A percentile compares a stretch with the other conserved stretches of the same genome.
Conservation (phyloP, 2,113 vertebrate genomes). For the Melanotaenia duboulayi region DNA sequence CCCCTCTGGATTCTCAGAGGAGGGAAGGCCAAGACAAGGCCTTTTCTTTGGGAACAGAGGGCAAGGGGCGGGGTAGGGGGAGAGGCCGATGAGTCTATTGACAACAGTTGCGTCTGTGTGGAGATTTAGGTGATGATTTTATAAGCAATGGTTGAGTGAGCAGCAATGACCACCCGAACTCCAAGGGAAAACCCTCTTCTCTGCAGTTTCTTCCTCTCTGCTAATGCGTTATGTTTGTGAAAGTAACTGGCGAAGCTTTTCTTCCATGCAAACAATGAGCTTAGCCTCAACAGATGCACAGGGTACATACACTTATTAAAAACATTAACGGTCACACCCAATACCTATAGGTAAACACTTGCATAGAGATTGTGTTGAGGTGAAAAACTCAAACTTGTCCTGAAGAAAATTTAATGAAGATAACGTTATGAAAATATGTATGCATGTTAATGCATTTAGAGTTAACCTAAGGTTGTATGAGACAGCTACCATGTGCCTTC, state of each 20-base stretch:
- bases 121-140: constrained; percentile 81
- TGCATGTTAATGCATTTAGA: too few relatives aligned
- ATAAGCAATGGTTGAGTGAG: constrained; percentile 76
- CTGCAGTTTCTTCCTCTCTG: constrained; percentile 20
- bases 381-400: too few relatives aligned
- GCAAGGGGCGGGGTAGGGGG: constrained; percentile 31
- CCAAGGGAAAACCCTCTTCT: background rate
- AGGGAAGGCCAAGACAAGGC: constrained; percentile 44
- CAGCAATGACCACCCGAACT: constrained; percentile 47
- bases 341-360: background rate
- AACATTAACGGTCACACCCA: background rate
- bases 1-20: constrained; percentile 57
- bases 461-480: too few relatives aligned
- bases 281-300: background rate
- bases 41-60: constrained; percentile 65
- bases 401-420: too few relatives aligned
- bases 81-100: constrained; percentile 55
- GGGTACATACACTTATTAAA: background rate
- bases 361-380: too few relatives aligned
- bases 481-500: too few relatives aligned
- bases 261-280: constrained; percentile 34
- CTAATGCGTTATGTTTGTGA: constrained; percentile 43
- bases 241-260: constrained; percentile 44
- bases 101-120: constrained; percentile 75
- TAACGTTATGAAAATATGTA: too few relatives aligned